phyloP scores from a whole-genome alignment of 2,888 invertebrate species.

The Autographa pulchrina region DNA sequence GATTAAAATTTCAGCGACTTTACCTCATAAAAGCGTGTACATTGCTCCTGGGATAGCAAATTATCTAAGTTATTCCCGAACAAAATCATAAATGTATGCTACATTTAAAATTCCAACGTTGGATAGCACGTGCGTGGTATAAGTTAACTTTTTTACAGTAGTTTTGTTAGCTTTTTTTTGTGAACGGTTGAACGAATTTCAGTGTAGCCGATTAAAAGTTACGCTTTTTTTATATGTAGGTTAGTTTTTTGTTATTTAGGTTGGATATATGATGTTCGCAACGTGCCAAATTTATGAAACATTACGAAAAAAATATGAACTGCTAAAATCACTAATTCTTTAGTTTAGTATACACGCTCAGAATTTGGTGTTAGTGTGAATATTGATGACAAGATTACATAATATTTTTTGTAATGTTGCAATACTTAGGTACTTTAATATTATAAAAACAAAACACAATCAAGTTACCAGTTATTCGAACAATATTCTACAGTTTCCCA shows the following conservation, averaged over 20 bases:
- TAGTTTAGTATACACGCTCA: too few species aligned
- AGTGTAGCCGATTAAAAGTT: not conserved
- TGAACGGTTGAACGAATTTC: conserved; percentile 1
- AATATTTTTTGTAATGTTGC: too few species aligned
- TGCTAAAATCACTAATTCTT: too few species aligned
- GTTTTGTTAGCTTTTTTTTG: not conserved
- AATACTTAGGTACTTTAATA: too few species aligned
- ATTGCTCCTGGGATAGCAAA: conserved; percentile 41
- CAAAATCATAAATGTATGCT: conserved; percentile 46
- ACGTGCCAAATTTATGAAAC: not conserved
- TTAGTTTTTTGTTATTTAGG: not conserved
- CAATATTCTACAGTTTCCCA: too few species aligned
- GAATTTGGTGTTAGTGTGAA: too few species aligned
- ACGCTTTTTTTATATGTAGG: not conserved
- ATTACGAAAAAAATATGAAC: not conserved
- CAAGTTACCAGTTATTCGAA: too few species aligned
- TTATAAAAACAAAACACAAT: too few species aligned
- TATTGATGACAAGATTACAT: too few species aligned
- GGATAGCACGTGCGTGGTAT: not conserved
- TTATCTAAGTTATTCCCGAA: conserved; percentile 39
- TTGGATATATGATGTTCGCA: not conserved
- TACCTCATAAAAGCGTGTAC: conserved; percentile 30
- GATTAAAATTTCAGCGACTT: conserved; percentile 38
- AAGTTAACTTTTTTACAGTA: conserved; percentile 3
- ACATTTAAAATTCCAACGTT: conserved; percentile 32